Evolutionary conservation across 2,113 vertebrate species (phyloP), one percentile per base, ranked within the genome.

Genomic region (Anas platyrhynchos): DNA sequence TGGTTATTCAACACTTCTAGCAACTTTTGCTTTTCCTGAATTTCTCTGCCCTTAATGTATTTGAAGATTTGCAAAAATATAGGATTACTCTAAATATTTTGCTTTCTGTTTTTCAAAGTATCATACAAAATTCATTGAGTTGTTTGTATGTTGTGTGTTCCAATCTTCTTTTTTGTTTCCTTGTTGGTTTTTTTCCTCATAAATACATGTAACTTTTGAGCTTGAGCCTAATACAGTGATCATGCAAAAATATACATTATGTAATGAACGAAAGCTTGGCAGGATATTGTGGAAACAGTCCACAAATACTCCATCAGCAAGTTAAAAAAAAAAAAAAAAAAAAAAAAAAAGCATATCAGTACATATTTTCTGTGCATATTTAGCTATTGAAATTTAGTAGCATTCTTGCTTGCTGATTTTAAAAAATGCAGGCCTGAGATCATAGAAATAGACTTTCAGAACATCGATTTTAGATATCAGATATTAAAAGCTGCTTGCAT

Each of bases 131-230:
- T 50, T 29, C 46, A 43, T 63, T 3, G 43, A 66, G 11, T 20
- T 86, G 2, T 54, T 88, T 8, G 12, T 66, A 66, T 67, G 13
- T 59, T 63, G 2, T 78, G 29, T 59, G 17, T 86, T 94, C 38
- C 46, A 7, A 9, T 56, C 86, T 85, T 23, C 14, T 63, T 71
- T 77, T 83, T 85, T 67, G 41, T 81, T 93, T 81, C 26, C 32
- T 68, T 14, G 4, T 38, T 66, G 25, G 16, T 18, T 6, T 9
- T 32, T 44, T 86, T 38, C 12, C 10, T 26, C 56, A 52, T 26
- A 86, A 92, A 73, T 89, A 38, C 38, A 38, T 38, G 38, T 38
- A 25, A 56, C 34, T 91, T 91, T 90, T 61, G 55, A 88, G 25
- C 11, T 56, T 92, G 48, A 82, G 50, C 63, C 50, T 80, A 73